Conservation (phyloP, 92 coral and sea anemone species). For the Porites divaricata region DNA sequence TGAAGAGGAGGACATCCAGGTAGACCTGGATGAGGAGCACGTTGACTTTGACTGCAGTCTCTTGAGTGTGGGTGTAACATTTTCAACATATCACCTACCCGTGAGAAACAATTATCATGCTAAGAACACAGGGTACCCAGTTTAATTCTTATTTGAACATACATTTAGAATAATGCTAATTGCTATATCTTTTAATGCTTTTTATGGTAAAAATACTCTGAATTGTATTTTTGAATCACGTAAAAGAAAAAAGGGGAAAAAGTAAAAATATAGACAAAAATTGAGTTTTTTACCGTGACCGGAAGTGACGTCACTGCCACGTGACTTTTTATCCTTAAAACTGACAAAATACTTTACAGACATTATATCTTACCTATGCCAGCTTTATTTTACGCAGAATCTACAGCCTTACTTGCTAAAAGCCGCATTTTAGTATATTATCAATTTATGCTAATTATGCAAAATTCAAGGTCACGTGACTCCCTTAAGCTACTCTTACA, state of each 20-base stretch:
- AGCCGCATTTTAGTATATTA: background rate
- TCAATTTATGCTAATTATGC: constrained; percentile 5
- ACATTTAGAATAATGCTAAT: background rate
- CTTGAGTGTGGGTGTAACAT: background rate
- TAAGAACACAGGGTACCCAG: constrained; percentile 12
- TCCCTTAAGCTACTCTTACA: constrained; percentile 32
- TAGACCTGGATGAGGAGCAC: constrained; percentile 45
- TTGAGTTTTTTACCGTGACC: too few species aligned
- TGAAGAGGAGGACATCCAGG: constrained; percentile 49
- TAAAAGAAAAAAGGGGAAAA: background rate
- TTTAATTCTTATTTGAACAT: background rate
- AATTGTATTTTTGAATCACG: background rate
- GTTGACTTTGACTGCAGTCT: constrained; percentile 37
- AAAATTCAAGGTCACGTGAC: constrained; percentile 36
- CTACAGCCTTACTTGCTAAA: too few species aligned
- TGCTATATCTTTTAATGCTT: background rate
- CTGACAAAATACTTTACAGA: too few species aligned
- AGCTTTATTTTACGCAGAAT: too few species aligned
- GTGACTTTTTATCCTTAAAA: too few species aligned
- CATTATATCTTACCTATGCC: too few species aligned
- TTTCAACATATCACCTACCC: constrained; percentile 15
- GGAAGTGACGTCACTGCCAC: too few species aligned
- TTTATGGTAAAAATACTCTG: background rate
- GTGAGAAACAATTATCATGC: constrained; percentile 10
- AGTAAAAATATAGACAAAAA: too few species aligned